Evolutionary conservation across 2,888 invertebrate species (phyloP), one percentile per base, ranked within the genome.

Genomic region (Zygothrica quintamaculata): DNA sequence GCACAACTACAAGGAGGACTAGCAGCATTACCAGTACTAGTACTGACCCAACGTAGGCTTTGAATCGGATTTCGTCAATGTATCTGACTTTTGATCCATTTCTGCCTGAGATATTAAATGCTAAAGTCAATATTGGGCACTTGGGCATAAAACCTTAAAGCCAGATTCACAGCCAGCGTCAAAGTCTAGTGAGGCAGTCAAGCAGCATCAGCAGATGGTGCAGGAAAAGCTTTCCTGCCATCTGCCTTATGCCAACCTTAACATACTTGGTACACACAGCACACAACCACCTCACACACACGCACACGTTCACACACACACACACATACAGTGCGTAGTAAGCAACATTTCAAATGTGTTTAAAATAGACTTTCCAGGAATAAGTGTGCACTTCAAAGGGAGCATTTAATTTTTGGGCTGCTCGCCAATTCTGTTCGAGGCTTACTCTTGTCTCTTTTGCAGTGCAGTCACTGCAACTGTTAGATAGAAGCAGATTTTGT

Each of bases 31-130:
- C 39, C 36, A 5, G 12, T n/a, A 36, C 36, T 12, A 5, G 11
- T 26, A 25, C 26, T 46, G 56, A 36, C 57, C 57, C 75, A 55
- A 39, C 36, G 5, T 22, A 22, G 18, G 3, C 18, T 5, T 22
- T 18, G 18, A 6, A 39, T 39, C 16, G 7, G 12, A 0, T 33
- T 33, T 44, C n/a, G 42, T 52, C 56, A 56, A 39, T 64, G 39
- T 12, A 26, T 33, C 52, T 65, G 75, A 85, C 79, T 84, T 84
- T 79, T 85, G 75, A 82, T 79, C 71, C 73, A 75, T 74, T 84
- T 77, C 77, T 84, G 82, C 77, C 58, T 79, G 60, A 73, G 56
- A 67, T 72, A 70, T 73, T 73, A 57, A 75, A 70, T 65, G 70
- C 61, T 51, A 60, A 55, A 65, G 60, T 56, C 62, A 68, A 65